Evolutionary conservation across 2,888 invertebrate species (phyloP), one percentile per base, ranked within the genome.

Genomic region (Girardia tigrina): DNA sequence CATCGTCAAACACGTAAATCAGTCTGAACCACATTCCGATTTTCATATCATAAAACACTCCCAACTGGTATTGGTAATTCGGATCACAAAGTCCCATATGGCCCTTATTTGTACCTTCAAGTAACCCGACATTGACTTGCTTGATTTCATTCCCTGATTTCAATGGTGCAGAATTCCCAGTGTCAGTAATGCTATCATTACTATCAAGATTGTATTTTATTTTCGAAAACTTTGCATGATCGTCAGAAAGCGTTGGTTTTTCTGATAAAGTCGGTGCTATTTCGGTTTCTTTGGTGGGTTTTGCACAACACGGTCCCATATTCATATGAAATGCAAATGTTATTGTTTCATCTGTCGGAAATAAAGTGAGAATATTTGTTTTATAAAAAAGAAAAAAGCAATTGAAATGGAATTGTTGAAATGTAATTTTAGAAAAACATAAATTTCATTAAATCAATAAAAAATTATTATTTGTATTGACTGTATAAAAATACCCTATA

Each of bases 281-380:
- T n/a, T 56, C 56, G n/a, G 23, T 20, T 56, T 56, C 56, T 2
- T 4, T 4, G 4, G n/a, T 4, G 4, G 56, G 8, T 56, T 56
- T 56, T 20, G 56, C n/a, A n/a, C 4, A 56, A 56, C 56, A 56
- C 23, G n/a, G n/a, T 56, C 56, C 56, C 56, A 56, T 56, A 56
- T 56, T 56, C 23, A 56, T n/a, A n/a, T n/a, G n/a, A n/a, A n/a
- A n/a, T n/a, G n/a, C n/a, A n/a, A n/a, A n/a, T n/a, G n/a, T n/a
- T n/a, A n/a, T n/a, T n/a, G n/a, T n/a, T n/a, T n/a, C n/a, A n/a
- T n/a, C n/a, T n/a, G n/a, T n/a, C n/a, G n/a, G n/a, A n/a, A n/a
- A n/a, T n/a, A n/a, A n/a, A n/a, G n/a, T n/a, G n/a, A n/a, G n/a
- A n/a, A n/a, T n/a, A n/a, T n/a, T n/a, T n/a, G n/a, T n/a, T n/a